A percentile compares a stretch with the other conserved stretches of the same genome.
phyloP scores from a whole-genome alignment of 2,797 vertebrate genomes.

The Lateolabrax maculatus region DNA sequence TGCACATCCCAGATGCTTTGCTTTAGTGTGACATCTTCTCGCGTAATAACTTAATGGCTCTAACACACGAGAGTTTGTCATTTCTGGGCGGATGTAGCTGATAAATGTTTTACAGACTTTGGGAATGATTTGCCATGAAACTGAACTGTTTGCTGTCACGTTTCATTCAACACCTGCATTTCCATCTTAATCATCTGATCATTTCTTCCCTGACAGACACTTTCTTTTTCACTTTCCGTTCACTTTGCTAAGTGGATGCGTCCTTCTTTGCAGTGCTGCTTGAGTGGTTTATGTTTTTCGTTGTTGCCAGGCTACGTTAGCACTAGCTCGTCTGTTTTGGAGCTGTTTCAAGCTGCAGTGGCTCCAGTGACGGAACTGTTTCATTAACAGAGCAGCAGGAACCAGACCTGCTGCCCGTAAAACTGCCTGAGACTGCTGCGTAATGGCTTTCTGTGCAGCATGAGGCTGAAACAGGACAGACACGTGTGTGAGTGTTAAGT shows the following conservation, averaged over 20 bases:
- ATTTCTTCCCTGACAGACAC: neutral
- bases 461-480: constrained; percentile 8
- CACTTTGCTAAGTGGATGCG: neutral
- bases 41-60: neutral
- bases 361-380: constrained; percentile 48
- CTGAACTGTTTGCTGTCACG: neutral
- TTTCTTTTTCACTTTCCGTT: neutral
- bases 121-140: neutral
- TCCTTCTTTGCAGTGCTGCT: too few species aligned
- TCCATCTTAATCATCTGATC: neutral
- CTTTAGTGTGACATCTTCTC: neutral
- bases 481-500: constrained; percentile 22
- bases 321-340: neutral
- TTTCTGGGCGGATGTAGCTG: neutral
- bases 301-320: constrained; percentile 44
- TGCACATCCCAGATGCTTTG: constrained; percentile 11
- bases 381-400: constrained; percentile 46
- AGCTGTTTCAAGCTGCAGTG: constrained; percentile 17
- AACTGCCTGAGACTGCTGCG: constrained; percentile 16
- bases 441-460: constrained; percentile 4
- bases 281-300: neutral
- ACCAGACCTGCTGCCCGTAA: constrained; percentile 23
- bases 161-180: neutral
- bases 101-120: constrained; percentile 4
- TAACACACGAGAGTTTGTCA: neutral